A percentile compares a stretch with the other conserved stretches of the same genome.
Evolutionary conservation across 2,113 vertebrate genomes (phyloP).

Genomic region (Ursus arctos): DNA sequence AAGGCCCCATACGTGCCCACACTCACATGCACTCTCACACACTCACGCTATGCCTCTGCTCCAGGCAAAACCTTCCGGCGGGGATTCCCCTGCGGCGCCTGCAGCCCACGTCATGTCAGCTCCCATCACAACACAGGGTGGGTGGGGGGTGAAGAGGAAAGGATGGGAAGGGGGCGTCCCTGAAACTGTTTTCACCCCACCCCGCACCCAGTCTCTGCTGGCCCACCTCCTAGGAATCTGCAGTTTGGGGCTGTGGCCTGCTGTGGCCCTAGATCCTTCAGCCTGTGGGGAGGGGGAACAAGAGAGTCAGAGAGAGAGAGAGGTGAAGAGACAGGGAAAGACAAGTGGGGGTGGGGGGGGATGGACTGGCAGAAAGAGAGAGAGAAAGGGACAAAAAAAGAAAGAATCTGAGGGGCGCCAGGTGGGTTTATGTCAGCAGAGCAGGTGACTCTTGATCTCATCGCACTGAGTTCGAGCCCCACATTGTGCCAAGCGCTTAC

Average conservation of each 20-base stretch:
- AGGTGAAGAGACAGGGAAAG: background rate
- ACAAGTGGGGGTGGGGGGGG: background rate
- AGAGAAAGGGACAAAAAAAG: background rate
- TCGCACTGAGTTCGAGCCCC: background rate
- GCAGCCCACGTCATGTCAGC: conserved; percentile 77
- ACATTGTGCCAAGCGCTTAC: background rate
- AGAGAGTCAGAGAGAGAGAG: background rate
- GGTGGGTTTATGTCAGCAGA: background rate
- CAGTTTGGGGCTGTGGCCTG: background rate
- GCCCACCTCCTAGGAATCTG: background rate
- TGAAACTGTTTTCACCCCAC: conserved; percentile 40
- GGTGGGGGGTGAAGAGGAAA: conserved; percentile 62
- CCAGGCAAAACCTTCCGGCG: conserved; percentile 76
- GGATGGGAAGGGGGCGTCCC: conserved; percentile 68
- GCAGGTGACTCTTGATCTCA: background rate
- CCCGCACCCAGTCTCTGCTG: background rate
- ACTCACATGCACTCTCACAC: conserved; percentile 39
- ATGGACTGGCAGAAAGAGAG: background rate
- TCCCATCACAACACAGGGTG: conserved; percentile 78
- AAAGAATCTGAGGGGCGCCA: background rate
- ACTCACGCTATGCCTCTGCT: conserved; percentile 72
- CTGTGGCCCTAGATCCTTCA: background rate
- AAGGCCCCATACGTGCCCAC: conserved; percentile 44
- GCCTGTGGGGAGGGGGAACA: background rate
- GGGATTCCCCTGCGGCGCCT: conserved; percentile 78